Evolutionary conservation across 2,797 vertebrate genomes (phyloP).

Genomic region (Chelon auratus): DNA sequence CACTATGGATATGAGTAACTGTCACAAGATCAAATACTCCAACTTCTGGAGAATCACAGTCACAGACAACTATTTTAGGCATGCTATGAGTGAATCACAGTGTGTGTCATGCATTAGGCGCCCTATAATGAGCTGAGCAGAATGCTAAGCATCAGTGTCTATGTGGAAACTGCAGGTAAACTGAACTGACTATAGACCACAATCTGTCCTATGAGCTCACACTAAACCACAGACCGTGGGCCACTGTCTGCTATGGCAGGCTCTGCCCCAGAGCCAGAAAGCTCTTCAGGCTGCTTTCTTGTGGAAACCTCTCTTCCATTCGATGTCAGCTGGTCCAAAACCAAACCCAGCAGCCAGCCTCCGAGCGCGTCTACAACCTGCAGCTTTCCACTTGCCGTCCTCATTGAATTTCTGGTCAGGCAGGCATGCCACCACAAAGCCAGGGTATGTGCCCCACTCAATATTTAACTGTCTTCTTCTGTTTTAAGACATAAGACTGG

Average conservation of each 20-base stretch:
- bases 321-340: conserved; percentile 21
- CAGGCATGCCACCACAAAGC: conserved; percentile 15
- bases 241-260: conserved; percentile 14
- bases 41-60: conserved; percentile 25
- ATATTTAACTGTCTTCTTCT: conserved; percentile 11
- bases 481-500: conserved; percentile 18
- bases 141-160: conserved; percentile 10
- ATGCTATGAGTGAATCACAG: conserved; percentile 13
- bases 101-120: conserved; percentile 20
- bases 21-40: conserved; percentile 46
- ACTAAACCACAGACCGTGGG: conserved; percentile 13
- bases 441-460: conserved; percentile 7
- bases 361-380: conserved; percentile 18
- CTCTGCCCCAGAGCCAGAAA: conserved; percentile 13
- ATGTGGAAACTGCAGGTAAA: conserved; percentile 40
- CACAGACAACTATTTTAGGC: conserved; percentile 44
- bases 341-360: conserved; percentile 1
- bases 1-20: conserved; percentile 18
- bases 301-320: conserved; percentile 12
- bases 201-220: conserved; percentile 28
- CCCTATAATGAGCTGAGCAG: not conserved
- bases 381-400: not conserved
- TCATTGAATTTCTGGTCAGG: conserved; percentile 51
- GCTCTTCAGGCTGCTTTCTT: conserved; percentile 12
- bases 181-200: not conserved